Evolutionary conservation across 2,888 invertebrate genomes (phyloP), one percentile per base, ranked within the genome.

Genomic region (Theretra japonica): DNA sequence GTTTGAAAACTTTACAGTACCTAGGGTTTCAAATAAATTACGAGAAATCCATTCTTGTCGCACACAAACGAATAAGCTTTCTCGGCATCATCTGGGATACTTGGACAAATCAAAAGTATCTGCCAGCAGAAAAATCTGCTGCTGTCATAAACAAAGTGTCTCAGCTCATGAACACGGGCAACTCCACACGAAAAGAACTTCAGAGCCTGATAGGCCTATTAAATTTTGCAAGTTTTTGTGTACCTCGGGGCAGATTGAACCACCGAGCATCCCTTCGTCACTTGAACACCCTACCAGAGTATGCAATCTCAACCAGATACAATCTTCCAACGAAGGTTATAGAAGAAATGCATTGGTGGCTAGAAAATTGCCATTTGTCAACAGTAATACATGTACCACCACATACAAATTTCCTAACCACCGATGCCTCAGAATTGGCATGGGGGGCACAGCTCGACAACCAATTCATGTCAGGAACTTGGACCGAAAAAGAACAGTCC

Each of bases 11-110:
- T 2, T 60, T 76, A n/a, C 28, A 69, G 5, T 17, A 53, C 4
- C 30, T 77, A 6, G 76, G 76, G 1, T 77, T 76, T 73, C 48
- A 56, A 2, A 68, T 75, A 50, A 78, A 78, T 69, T 70, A 11
- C 33, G 53, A 73, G 23, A 76, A 78, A 57, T 78, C 76, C 0
- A 23, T 77, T 0, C 56, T 72, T 1, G 28, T 15, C 17, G 75
- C 78, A 11, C 71, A 73, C 60, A 75, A 70, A 28, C 69, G 17
- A 21, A 53, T 77, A n/a, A 62, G 57, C 23, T 79, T 73, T 70
- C 70, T 77, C 19, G 77, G 79, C 1, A 68, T 80, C 17, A 11
- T 65, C 0, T 78, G 80, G 79, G 71, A 75, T 48, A 68, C 79
- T 4, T 76, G 75, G 75, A 56, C 30, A 48, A 69, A 58, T 68